Evolutionary conservation across 2,797 vertebrate genomes (phyloP).

Genomic region (Gorsachius magnificus): DNA sequence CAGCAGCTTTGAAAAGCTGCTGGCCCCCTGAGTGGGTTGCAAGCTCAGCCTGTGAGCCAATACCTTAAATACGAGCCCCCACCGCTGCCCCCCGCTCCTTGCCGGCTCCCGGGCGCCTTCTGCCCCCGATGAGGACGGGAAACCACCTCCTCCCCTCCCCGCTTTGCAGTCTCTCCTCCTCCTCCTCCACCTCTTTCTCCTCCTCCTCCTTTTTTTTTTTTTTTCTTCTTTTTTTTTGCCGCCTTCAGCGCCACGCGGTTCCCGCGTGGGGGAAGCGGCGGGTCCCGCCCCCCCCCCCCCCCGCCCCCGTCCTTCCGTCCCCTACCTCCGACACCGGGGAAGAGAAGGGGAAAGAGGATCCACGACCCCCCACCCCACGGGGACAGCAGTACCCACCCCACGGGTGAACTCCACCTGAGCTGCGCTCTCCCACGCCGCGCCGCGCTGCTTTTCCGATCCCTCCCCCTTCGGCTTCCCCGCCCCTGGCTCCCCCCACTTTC

Average conservation of each 20-base stretch:
- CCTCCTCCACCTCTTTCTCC: background rate
- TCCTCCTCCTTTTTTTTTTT: too few relatives aligned
- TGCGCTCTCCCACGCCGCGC: background rate
- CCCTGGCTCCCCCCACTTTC: background rate
- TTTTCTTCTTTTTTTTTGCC: background rate
- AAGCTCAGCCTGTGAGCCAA: background rate
- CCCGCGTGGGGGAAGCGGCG: background rate
- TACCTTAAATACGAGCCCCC: background rate
- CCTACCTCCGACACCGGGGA: too few relatives aligned
- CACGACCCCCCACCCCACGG: too few relatives aligned
- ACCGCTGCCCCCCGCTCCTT: background rate
- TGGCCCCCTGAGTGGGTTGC: background rate
- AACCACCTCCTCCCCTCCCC: background rate
- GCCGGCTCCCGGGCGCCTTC: background rate
- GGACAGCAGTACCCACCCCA: background rate
- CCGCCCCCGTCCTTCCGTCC: too few relatives aligned
- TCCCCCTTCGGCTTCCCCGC: background rate
- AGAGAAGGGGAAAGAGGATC: fast-evolving
- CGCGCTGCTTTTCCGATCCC: background rate
- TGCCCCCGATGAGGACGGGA: fast-evolving
- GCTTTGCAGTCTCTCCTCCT: background rate
- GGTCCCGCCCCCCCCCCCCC: too few relatives aligned
- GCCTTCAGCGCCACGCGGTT: background rate
- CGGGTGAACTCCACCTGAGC: background rate
- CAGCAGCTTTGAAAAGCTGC: too few relatives aligned